Evolutionary conservation across 1,140 invertebrate genomes (phyloP), one percentile per base, ranked within the genome.

Genomic region (Drosophila azteca): DNA sequence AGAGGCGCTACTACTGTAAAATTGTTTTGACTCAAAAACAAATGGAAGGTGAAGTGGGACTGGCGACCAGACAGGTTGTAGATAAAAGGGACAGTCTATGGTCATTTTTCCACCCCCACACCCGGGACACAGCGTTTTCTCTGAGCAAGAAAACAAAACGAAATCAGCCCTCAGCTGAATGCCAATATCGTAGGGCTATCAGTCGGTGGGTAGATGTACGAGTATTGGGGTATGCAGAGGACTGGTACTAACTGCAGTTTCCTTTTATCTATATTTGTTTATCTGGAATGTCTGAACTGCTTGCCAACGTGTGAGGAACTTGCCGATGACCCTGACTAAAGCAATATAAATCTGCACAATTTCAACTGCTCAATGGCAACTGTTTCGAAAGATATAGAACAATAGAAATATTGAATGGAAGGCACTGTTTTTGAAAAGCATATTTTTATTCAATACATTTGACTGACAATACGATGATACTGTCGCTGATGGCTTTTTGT

Each of bases 51-150:
- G 6, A 6, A 29, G 1, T 29, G 26, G 43, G 11, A 5, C 15
- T 6, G 9, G 11, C 13, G 24, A n/a, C n/a, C n/a, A n/a, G n/a
- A n/a, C n/a, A 74, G 71, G 71, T 74, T 61, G 74, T 74, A 74
- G 61, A 74, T 74, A 74, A 74, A 61, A 31, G 59, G 71, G 70
- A 74, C 71, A 65, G 61, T 74, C 53, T 53, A 65, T 64, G 71
- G 64, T 64, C 61, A 74, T 74, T 74, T 74, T 74, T 74, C 53
- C 60, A 20, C 17, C 0, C 17, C 17, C 17, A 20, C 17, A 20
- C 17, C 17, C 17, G 17, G 17, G 17, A 0, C 41, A 29, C 26
- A 29, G 5, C 3, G 4, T 6, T 29, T 6, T 17, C 43, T 9
- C 31, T 17, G 6, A 29, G 2, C 17, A 51, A 51, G 31, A 31